Evolutionary conservation across 2,888 invertebrate genomes (phyloP), one percentile per base, ranked within the genome.

Genomic region (Oligia strigilis): DNA sequence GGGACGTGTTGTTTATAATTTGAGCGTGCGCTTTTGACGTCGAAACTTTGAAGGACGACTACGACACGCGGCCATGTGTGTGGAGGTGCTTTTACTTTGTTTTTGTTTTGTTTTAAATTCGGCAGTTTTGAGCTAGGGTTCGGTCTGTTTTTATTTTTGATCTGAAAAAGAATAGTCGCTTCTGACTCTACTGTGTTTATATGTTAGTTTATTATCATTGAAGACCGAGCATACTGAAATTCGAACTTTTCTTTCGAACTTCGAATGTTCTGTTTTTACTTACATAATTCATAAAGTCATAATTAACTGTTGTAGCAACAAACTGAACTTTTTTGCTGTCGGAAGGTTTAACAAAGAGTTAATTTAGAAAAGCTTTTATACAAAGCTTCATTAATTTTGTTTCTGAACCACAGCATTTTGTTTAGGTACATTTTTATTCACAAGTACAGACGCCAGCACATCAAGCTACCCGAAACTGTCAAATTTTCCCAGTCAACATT

Each of bases 21-120:
- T 75, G 75, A 86, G 66, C 65, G 60, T 72, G 72, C 43, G 72
- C 75, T 78, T 84, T 88, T 78, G 86, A 76, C 75, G 83, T 70
- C 19, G 23, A 49, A 69, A 78, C 55, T 77, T 85, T 82, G 64
- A 80, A 78, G 64, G 58, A 69, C 64, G 58, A 66, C 64, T 65
- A 58, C n/a, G 58, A 65, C 70, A 52, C 76, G 62, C 17, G n/a
- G 29, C 4, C 60, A 43, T 69, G 29, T 64, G 55, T 75, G 83
- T 78, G 17, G 29, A 49, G n/a, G 60, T 49, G 29, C 4, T 36
- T 55, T 70, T 13, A 29, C 4, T 36, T 60, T 66, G n/a, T 36
- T 73, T 65, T 36, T 52, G 78, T 75, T 71, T 77, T 62, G 14
- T 81, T 60, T 66, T 43, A 14, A 52, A 64, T 46, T 84, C 2